Conservation (phyloP, 2,797 vertebrate genomes). For the Hyperoplus immaculatus region DNA sequence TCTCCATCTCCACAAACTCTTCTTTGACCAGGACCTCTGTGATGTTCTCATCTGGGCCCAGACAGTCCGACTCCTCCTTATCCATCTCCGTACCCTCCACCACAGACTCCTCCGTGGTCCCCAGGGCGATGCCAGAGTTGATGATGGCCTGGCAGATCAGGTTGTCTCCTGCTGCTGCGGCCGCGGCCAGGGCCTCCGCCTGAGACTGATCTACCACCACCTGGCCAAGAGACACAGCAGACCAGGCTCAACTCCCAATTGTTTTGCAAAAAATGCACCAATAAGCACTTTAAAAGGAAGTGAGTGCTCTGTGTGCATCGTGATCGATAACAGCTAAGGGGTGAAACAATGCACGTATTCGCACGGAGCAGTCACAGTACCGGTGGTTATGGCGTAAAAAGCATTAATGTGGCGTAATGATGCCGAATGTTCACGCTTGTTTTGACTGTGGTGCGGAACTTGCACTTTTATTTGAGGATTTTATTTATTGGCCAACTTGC, state of each 20-base stretch:
- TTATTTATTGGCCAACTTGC: too few relatives aligned
- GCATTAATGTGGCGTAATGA: too few relatives aligned
- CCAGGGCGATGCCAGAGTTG: constrained; percentile 93
- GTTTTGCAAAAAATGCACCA: not conserved
- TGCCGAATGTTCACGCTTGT: too few relatives aligned
- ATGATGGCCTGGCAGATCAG: constrained; percentile 96
- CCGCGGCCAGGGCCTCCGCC: constrained; percentile 82
- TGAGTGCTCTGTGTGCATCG: not conserved
- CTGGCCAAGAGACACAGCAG: constrained; percentile 42
- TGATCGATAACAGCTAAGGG: not conserved
- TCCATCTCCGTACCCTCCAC: constrained; percentile 68
- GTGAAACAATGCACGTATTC: too few relatives aligned
- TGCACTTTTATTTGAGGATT: too few relatives aligned
- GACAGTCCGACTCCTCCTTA: constrained; percentile 71
- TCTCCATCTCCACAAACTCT: constrained; percentile 81
- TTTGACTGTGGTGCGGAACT: too few relatives aligned
- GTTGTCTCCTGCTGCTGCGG: constrained; percentile 86
- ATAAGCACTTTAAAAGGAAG: not conserved
- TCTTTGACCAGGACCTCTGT: constrained; percentile 86
- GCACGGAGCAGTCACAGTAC: too few relatives aligned
- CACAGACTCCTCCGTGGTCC: constrained; percentile 78
- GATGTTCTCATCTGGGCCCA: constrained; percentile 67
- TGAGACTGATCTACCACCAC: constrained; percentile 84
- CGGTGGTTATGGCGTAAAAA: too few relatives aligned
- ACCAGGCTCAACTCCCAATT: not conserved